phyloP scores from a whole-genome alignment of 2,797 vertebrate genomes.

The Setipinna tenuifilis region DNA sequence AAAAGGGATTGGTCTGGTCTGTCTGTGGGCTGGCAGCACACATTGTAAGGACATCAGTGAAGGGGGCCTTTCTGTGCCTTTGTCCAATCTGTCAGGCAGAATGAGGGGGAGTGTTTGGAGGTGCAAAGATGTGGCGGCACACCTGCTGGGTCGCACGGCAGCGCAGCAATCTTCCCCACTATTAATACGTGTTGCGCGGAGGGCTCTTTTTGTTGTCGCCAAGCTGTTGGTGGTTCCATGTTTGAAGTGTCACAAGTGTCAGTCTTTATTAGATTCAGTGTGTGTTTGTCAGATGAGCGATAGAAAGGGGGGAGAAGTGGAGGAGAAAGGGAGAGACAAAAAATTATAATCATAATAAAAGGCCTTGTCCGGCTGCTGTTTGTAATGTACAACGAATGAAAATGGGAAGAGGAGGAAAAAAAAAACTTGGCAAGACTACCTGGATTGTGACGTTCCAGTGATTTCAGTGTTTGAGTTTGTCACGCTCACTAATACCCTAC shows the following conservation, averaged over 20 bases:
- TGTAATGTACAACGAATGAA: slow-evolving; percentile 47
- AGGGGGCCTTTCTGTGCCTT: slow-evolving; percentile 80
- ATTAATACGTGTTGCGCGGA: slow-evolving; percentile 80
- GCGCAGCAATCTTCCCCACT: slow-evolving; percentile 82
- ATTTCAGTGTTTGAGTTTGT: slow-evolving; percentile 50
- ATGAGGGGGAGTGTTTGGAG: slow-evolving; percentile 89
- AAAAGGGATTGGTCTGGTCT: slow-evolving; percentile 45
- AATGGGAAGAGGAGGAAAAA: neutral
- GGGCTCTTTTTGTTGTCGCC: slow-evolving; percentile 83
- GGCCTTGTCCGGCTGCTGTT: slow-evolving; percentile 34
- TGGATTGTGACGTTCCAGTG: slow-evolving; percentile 55
- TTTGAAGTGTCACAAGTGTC: slow-evolving; percentile 92
- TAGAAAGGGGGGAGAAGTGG: slow-evolving; percentile 42
- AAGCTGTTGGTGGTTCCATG: slow-evolving; percentile 86
- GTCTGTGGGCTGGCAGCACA: slow-evolving; percentile 62
- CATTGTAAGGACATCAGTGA: slow-evolving; percentile 80
- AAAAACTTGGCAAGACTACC: slow-evolving; percentile 61
- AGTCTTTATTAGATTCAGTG: slow-evolving; percentile 85
- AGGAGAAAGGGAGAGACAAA: slow-evolving; percentile 43
- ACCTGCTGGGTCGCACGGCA: slow-evolving; percentile 91
- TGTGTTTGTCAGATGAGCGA: slow-evolving; percentile 66
- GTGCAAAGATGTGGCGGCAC: slow-evolving; percentile 87
- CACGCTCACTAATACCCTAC: slow-evolving; percentile 47
- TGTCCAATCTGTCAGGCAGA: slow-evolving; percentile 89
- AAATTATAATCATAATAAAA: slow-evolving; percentile 50